These are phyloP conservation scores for Heliconius sara DNA, from an alignment of 2,888 invertebrate genomes.

Conservation along the genomic window DNA sequence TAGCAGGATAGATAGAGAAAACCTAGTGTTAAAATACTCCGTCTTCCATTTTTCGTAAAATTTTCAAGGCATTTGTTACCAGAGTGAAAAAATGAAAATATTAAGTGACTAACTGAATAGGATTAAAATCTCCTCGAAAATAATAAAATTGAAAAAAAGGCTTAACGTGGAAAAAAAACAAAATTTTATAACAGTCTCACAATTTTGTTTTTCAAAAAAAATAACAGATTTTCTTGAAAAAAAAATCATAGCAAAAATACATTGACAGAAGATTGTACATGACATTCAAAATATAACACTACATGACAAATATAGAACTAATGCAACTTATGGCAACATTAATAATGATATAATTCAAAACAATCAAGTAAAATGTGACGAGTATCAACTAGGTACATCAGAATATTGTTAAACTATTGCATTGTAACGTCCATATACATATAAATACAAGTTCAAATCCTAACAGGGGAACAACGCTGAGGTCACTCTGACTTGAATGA, in stretches of 20 bases:
- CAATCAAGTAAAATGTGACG: conserved; percentile 34
- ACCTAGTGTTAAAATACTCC: neutral
- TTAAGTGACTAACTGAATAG: too few relatives aligned
- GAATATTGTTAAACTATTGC: conserved; percentile 24
- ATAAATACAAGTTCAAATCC: conserved; percentile 30
- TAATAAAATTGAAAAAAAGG: neutral
- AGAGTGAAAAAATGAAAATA: too few relatives aligned
- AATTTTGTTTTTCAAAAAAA: neutral
- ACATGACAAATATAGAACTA: conserved; percentile 17
- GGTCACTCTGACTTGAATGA: conserved; percentile 3
- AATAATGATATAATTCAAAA: conserved; percentile 34
- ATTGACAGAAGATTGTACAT: neutral
- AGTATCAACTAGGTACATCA: conserved; percentile 38
- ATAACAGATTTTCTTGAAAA: neutral
- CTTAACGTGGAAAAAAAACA: neutral
- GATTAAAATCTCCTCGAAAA: neutral
- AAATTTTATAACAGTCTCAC: neutral
- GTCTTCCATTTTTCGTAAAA: too few relatives aligned
- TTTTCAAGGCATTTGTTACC: too few relatives aligned
- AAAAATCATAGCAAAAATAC: neutral
- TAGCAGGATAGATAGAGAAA: too few relatives aligned
- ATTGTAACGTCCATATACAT: conserved; percentile 20
- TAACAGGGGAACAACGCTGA: conserved; percentile 26
- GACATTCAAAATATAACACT: conserved; percentile 12
- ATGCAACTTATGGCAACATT: conserved; percentile 36